Evolutionary conservation across 2,797 vertebrate species (phyloP).

Genomic region (Bufotes viridis): DNA sequence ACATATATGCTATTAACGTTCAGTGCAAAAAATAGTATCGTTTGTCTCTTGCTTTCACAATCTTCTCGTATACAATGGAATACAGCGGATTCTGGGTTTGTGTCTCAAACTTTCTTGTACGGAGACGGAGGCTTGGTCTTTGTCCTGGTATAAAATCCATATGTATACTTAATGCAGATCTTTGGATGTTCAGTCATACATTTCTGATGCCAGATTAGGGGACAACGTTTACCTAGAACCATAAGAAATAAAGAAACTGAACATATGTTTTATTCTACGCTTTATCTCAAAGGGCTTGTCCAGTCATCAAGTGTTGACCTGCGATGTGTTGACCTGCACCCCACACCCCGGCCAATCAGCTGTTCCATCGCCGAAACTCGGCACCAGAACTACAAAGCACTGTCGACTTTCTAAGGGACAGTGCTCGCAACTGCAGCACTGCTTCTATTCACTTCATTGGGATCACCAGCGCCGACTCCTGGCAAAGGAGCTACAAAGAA

Average conservation of each 20-base stretch:
- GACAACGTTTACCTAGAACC: slow-evolving; percentile 33
- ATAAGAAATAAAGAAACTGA: not conserved
- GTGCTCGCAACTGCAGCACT: too few relatives aligned
- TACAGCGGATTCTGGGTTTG: slow-evolving; percentile 15
- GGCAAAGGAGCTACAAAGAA: too few relatives aligned
- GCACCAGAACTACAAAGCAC: too few relatives aligned
- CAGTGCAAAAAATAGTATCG: slow-evolving; percentile 51
- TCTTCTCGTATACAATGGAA: slow-evolving; percentile 28
- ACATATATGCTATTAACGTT: slow-evolving; percentile 43
- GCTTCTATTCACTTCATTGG: too few relatives aligned
- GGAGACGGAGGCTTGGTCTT: slow-evolving; percentile 27
- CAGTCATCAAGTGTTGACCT: too few relatives aligned
- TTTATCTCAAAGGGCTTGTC: too few relatives aligned
- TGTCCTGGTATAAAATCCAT: slow-evolving; percentile 37
- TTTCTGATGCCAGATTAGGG: slow-evolving; percentile 42
- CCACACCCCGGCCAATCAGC: too few relatives aligned
- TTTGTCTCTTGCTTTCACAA: slow-evolving; percentile 39
- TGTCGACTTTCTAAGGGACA: too few relatives aligned
- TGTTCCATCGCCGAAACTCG: too few relatives aligned
- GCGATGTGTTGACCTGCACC: too few relatives aligned
- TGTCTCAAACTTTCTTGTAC: slow-evolving; percentile 5
- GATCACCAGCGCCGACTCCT: too few relatives aligned
- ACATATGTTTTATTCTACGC: not conserved
- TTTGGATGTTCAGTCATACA: slow-evolving; percentile 58
- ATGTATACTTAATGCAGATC: slow-evolving; percentile 45